A percentile compares a stretch with the other conserved stretches of the same genome.
Conservation (phyloP, 92 coral and sea anemone genomes). For the Nematostella vectensis region DNA sequence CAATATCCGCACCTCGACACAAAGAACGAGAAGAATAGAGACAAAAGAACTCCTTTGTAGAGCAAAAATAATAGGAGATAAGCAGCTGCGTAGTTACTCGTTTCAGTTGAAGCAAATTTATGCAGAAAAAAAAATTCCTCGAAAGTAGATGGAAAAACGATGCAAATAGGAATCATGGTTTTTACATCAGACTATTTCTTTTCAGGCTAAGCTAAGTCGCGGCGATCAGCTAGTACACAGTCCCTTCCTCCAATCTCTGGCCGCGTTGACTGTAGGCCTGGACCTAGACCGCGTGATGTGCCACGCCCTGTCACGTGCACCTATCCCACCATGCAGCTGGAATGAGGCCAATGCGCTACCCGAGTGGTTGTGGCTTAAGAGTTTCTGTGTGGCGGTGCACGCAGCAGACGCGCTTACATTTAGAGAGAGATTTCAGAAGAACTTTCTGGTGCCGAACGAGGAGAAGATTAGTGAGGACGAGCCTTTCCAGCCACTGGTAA, state of each 20-base stretch:
- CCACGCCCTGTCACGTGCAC: constrained; percentile 19
- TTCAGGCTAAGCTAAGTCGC: constrained; percentile 48
- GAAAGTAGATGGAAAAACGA: too few species aligned
- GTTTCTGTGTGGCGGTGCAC: constrained; percentile 45
- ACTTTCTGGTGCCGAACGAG: constrained; percentile 49
- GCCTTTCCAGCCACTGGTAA: constrained; percentile 53
- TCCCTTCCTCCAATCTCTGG: constrained; percentile 62
- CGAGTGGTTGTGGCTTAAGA: constrained; percentile 69
- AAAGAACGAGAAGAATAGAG: too few species aligned
- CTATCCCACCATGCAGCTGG: constrained; percentile 4
- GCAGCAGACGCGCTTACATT: constrained; percentile 63
- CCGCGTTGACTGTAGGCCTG: constrained; percentile 62
- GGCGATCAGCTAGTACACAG: constrained; percentile 74
- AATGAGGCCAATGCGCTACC: constrained; percentile 25
- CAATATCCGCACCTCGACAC: too few species aligned
- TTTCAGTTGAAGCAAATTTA: too few species aligned
- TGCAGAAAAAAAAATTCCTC: too few species aligned
- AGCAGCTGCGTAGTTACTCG: too few species aligned
- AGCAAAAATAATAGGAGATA: too few species aligned
- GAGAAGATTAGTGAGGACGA: constrained; percentile 57
- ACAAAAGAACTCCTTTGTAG: too few species aligned
- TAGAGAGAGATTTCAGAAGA: constrained; percentile 44
- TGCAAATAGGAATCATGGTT: too few species aligned
- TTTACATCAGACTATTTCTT: too few species aligned
- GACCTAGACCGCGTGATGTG: constrained; percentile 57